Evolutionary conservation across 2,797 vertebrate genomes (phyloP).

Genomic region (Cirrhinus mrigala): DNA sequence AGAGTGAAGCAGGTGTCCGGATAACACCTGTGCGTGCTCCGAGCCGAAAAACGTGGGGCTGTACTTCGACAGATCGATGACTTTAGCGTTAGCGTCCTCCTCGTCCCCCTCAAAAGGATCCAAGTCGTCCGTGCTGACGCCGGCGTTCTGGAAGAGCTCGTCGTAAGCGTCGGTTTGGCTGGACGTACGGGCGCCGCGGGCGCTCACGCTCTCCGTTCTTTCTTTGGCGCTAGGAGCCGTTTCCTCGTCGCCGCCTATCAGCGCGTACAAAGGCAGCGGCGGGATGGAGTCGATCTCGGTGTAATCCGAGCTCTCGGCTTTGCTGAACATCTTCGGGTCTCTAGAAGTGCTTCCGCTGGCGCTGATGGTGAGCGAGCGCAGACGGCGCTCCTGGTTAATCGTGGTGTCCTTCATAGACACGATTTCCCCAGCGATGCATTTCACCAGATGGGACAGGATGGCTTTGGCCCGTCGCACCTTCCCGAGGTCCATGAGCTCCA

Average conservation of each 20-base stretch:
- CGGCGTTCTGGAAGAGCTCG: slow-evolving; percentile 87
- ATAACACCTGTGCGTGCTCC: slow-evolving; percentile 94
- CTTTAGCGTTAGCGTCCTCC: slow-evolving; percentile 81
- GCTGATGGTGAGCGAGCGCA: slow-evolving; percentile 92
- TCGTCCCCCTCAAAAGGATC: slow-evolving; percentile 81
- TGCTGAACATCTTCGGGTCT: slow-evolving; percentile 90
- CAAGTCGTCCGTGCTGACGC: slow-evolving; percentile 65
- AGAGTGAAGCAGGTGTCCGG: slow-evolving; percentile 92
- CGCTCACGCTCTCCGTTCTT: slow-evolving; percentile 78
- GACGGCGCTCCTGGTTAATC: slow-evolving; percentile 82
- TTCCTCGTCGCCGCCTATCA: slow-evolving; percentile 94
- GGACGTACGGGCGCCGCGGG: slow-evolving; percentile 81
- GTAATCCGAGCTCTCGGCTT: slow-evolving; percentile 87
- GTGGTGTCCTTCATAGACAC: slow-evolving; percentile 85
- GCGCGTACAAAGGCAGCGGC: slow-evolving; percentile 92
- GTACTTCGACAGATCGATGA: slow-evolving; percentile 95
- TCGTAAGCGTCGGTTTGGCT: slow-evolving; percentile 85
- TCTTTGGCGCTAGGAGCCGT: slow-evolving; percentile 79
- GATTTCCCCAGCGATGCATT: slow-evolving; percentile 96
- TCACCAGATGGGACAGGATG: slow-evolving; percentile 95
- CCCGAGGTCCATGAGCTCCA: slow-evolving; percentile 98
- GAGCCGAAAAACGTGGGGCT: slow-evolving; percentile 93
- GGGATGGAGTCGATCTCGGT: slow-evolving; percentile 96
- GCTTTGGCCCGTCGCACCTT: slow-evolving; percentile 95
- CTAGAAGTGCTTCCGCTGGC: slow-evolving; percentile 92